Percentiles rank a stretch among this genome's conserved stretches.
Conservation (phyloP, 1,140 invertebrate species). For the Eubasilissa regina region DNA sequence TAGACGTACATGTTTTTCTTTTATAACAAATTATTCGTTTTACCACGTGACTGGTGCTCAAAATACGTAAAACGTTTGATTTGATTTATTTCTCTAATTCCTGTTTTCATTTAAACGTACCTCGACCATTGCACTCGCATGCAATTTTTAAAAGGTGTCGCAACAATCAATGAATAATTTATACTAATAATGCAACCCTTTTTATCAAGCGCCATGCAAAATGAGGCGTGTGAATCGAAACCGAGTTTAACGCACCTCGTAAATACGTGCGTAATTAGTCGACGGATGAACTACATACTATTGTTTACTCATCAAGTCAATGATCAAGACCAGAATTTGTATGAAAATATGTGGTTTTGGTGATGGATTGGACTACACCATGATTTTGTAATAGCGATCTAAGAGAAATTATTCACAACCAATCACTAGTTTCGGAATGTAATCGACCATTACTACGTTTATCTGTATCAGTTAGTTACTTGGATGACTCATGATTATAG, state of each 20-base stretch:
- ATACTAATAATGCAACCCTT: neutral
- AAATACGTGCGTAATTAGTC: constrained; percentile 24
- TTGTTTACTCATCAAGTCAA: neutral
- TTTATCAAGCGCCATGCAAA: neutral
- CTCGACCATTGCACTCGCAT: neutral
- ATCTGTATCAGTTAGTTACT: neutral
- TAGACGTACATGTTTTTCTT: no score
- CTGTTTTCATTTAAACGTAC: constrained; percentile 2
- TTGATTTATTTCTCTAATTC: neutral
- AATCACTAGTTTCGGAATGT: constrained; percentile 4
- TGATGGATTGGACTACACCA: neutral
- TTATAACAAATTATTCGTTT: no score
- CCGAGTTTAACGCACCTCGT: neutral
- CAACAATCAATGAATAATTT: neutral
- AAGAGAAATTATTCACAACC: constrained; percentile 33
- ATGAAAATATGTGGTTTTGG: neutral
- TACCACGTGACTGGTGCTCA: no score
- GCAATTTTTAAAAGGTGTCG: no score
- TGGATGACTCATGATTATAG: neutral
- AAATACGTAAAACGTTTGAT: no score
- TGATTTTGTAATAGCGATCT: neutral
- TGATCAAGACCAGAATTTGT: neutral
- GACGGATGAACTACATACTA: neutral
- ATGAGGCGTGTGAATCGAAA: constrained; percentile 13
- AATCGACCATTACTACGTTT: neutral